Evolutionary conservation across 37 sponge, comb jelly and placozoan genomes (phyloP), one percentile per base, ranked within the genome.

Genomic region (Crambe crambe): DNA sequence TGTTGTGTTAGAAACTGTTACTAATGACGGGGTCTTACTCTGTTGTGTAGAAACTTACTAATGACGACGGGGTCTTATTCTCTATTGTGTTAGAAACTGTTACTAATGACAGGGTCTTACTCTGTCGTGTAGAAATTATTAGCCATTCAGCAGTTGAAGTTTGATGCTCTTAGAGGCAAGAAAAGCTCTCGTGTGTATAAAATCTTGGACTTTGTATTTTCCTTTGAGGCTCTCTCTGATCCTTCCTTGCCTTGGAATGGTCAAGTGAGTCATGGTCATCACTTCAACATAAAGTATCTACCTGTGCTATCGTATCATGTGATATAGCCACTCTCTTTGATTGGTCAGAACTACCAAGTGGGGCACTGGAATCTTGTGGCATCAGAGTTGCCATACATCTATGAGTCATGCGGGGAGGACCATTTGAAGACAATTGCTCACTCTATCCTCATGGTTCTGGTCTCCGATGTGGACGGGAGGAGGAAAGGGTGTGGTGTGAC

Each of bases 341-440:
- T 36, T 30, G 37, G 23, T 41, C 37, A 6, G 21, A 79, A 68
- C 69, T 41, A 20, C 47, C 40, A 29, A 2, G n/a, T 51, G 21
- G 68, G 35, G 5, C 25, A 1, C 42, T 71, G 72, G 61, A 27
- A 39, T n/a, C 42, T 84, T 42, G 57, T 84, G 32, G 56, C 68
- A 40, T 56, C 77, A 26, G 69, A 84, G 68, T 58, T 84, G 29
- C 76, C 84, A 12, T 51, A 32, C 58, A 17, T 84, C 61, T 84
- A 84, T 58, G 42, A 68, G 42, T 66, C 35, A 39, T 76, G 76
- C 32, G 32, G 27, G 1, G 34, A 40, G 0, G 42, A 66, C 25
- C 84, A 84, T 41, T 58, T 84, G 58, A 9, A 40, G 10, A 29
- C 32, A 20, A 70, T 84, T 37, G 70, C 84, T 25, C 41, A 81